Base-by-base conservation (phyloP, 30 jellyfish, hydroid and myxozoan species). In the Chironex yamaguchii region DNA sequence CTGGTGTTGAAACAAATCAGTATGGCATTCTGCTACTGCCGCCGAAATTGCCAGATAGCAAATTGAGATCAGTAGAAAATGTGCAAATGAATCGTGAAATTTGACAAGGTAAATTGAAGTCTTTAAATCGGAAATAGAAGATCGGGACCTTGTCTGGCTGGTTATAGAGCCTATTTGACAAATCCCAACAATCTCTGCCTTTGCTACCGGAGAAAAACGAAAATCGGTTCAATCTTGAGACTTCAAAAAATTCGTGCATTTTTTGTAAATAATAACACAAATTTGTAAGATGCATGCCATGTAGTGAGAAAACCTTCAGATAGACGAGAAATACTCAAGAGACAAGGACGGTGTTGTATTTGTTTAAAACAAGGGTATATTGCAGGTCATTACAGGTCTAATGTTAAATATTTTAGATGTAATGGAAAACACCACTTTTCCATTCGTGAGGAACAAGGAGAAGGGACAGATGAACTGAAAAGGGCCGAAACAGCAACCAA, bases 301-400 rank as follows among this genome's bases (percentile, higher is more conserved):
- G 26, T 33, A 0, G 76, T 72, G 0, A 36, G 51, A 12, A 49
- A 52, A 0, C 1, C 1, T 23, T 34, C 75, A 0, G 75, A 70
- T 0, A 33, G 86, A 27, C 33, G 71, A 28, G 35, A 49, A 11
- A 28, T 72, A 9, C 13, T 72, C 29, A 36, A 48, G 29, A 25
- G 29, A 0, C 13, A 42, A 14, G 86, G 86, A 0, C 4, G 29
- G 3, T 72, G 86, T 49, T 72, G 25, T 21, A 3, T 21, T 9
- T 72, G 86, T 49, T 27, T 72, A 13, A 35, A 27, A 35, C 22
- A 53, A 14, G 86, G 86, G 0, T 71, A 72, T 36, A 27, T 72
- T 36, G 49, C 86, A 0, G 48, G 62, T 0, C 4, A 4, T 0
- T 72, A 71, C 48, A 25, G 71, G 1, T 72, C 86, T 23, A 36